A percentile compares a stretch with the other conserved stretches of the same genome.
phyloP scores from a whole-genome alignment of 1,140 invertebrate genomes.

The Drusus annulatus region DNA sequence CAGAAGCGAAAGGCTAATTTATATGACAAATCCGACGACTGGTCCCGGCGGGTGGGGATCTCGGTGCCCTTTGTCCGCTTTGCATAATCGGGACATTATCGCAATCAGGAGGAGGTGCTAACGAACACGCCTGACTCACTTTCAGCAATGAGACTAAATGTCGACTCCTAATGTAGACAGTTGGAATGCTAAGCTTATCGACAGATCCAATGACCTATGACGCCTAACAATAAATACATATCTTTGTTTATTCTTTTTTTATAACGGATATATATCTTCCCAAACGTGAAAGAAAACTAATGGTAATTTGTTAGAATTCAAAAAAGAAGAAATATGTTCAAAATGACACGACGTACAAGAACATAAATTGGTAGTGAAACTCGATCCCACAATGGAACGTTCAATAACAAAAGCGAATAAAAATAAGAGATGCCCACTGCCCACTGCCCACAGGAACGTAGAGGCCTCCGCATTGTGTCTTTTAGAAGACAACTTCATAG shows the following conservation, averaged over 20 bases:
- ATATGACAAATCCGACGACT: conserved; percentile 21
- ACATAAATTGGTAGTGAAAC: conserved; percentile 7
- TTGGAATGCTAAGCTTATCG: too few relatives aligned
- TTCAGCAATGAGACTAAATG: neutral
- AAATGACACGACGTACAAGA: neutral
- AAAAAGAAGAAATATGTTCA: neutral
- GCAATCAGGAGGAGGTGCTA: neutral
- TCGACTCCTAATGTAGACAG: too few relatives aligned
- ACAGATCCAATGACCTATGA: too few relatives aligned
- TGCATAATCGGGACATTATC: conserved; percentile 35
- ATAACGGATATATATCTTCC: too few relatives aligned
- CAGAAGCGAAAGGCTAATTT: conserved; percentile 36
- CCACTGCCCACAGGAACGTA: conserved; percentile 2
- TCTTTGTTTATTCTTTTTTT: too few relatives aligned
- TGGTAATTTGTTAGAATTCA: too few relatives aligned
- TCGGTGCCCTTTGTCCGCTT: conserved; percentile 33
- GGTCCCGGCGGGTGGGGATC: neutral
- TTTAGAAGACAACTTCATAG: conserved; percentile 39
- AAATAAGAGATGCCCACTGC: conserved; percentile 5
- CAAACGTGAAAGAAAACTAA: too few relatives aligned
- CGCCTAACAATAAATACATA: too few relatives aligned
- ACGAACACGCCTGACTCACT: neutral
- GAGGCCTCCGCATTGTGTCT: neutral
- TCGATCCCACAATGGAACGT: conserved; percentile 9
- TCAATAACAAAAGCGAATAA: conserved; percentile 25